phyloP scores from a whole-genome alignment of 2,888 invertebrate genomes.

The Clusia tigrina region DNA sequence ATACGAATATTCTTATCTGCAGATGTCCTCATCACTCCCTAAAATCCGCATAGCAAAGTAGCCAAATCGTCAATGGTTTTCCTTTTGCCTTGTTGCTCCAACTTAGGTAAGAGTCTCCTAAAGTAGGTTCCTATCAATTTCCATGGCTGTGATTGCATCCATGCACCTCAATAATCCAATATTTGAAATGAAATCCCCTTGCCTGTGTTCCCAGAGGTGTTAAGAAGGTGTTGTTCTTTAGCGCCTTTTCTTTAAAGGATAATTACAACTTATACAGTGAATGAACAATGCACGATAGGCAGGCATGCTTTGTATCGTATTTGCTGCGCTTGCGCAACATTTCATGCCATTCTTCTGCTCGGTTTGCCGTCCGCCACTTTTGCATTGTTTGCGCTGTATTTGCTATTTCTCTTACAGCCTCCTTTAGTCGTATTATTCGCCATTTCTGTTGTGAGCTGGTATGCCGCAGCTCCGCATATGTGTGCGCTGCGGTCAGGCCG shows the following conservation, averaged over 20 bases:
- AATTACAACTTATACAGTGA: constrained; percentile 53
- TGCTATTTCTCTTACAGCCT: constrained; percentile 23
- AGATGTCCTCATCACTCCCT: too few relatives aligned
- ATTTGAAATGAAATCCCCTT: neutral
- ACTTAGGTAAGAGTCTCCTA: too few relatives aligned
- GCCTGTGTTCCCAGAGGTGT: constrained; percentile 43
- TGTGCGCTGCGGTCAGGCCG: constrained; percentile 45
- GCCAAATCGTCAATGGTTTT: too few relatives aligned
- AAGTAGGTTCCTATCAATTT: too few relatives aligned
- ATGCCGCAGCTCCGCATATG: constrained; percentile 8
- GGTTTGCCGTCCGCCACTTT: constrained; percentile 14
- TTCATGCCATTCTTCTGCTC: constrained; percentile 14
- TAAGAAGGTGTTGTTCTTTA: constrained; percentile 61
- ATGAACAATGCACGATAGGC: constrained; percentile 31
- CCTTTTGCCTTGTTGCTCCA: too few relatives aligned
- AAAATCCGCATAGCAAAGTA: too few relatives aligned
- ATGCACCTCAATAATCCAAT: too few relatives aligned
- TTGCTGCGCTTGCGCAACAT: constrained; percentile 15
- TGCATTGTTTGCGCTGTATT: constrained; percentile 14
- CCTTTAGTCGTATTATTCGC: constrained; percentile 17
- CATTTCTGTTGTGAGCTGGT: constrained; percentile 1
- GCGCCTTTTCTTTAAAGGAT: constrained; percentile 53
- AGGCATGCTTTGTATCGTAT: constrained; percentile 8
- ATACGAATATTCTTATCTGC: too few relatives aligned
- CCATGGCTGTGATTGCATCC: too few relatives aligned